phyloP scores from a whole-genome alignment of 2,113 vertebrate genomes.

The Percopsis transmontana region DNA sequence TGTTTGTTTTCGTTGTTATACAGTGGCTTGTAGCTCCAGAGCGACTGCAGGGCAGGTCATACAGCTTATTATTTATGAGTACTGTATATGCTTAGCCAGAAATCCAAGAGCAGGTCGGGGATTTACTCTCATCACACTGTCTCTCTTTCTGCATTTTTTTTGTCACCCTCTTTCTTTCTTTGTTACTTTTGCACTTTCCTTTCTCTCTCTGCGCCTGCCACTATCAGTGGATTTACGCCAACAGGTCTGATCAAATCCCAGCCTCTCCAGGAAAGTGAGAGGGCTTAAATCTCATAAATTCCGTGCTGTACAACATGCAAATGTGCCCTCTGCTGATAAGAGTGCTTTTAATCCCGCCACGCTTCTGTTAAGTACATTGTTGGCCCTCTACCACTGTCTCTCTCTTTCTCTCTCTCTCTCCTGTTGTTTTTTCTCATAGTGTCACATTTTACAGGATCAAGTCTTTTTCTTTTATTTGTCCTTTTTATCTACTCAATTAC shows the following conservation, averaged over 20 bases:
- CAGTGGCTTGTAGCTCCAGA: neutral
- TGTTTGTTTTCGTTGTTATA: neutral
- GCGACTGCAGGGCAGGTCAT: conserved; percentile 32
- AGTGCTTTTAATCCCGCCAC: conserved; percentile 77
- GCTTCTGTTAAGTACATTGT: conserved; percentile 68
- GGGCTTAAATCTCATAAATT: conserved; percentile 76
- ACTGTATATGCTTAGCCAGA: conserved; percentile 5
- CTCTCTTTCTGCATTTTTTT: neutral
- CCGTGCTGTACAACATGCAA: conserved; percentile 76
- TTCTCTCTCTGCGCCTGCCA: neutral
- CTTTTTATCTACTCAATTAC: conserved; percentile 15
- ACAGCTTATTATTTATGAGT: conserved; percentile 40
- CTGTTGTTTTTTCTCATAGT: neutral
- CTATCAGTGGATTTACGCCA: conserved; percentile 69
- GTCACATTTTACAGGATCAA: neutral
- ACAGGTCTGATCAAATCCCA: conserved; percentile 68
- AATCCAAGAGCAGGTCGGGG: neutral
- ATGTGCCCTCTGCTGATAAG: conserved; percentile 78
- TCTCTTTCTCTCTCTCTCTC: conserved; percentile 29
- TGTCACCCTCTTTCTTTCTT: neutral
- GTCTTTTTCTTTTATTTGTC: no score
- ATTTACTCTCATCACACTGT: neutral
- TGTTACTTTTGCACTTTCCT: neutral
- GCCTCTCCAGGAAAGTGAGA: conserved; percentile 74
- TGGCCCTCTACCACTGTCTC: conserved; percentile 60